A percentile compares a stretch with the other conserved stretches of the same genome.
These are phyloP conservation scores for Sorex fumeus DNA, from an alignment of 2,113 vertebrate species.

Conservation along the genomic window DNA sequence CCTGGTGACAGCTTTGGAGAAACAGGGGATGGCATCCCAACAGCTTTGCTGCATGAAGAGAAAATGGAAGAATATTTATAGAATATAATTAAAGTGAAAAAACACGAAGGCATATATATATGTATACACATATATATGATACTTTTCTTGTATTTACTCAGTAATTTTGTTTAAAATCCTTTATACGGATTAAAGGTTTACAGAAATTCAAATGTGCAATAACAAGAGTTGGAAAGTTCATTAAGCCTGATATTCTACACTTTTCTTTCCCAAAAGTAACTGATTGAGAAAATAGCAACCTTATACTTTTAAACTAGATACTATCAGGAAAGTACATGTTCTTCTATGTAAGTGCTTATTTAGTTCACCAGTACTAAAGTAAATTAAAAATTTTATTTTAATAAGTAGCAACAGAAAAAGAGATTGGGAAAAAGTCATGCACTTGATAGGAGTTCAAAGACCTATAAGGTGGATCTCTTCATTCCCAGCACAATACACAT, in stretches of 20 bases:
- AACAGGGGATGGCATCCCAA: slow-evolving; percentile 97
- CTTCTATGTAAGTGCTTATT: slow-evolving; percentile 18
- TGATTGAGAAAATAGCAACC: too few species aligned
- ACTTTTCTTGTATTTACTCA: too few species aligned
- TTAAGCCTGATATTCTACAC: too few species aligned
- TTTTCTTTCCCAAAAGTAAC: too few species aligned
- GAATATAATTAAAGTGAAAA: background rate
- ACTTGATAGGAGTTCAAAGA: background rate
- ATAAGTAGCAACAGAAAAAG: slow-evolving; percentile 24
- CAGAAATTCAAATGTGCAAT: too few species aligned
- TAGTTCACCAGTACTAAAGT: background rate
- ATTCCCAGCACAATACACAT: background rate
- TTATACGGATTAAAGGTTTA: too few species aligned
- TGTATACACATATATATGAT: too few species aligned
- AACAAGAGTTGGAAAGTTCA: too few species aligned
- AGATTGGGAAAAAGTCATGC: slow-evolving; percentile 5
- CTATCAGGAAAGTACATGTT: slow-evolving; percentile 6
- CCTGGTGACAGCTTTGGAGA: slow-evolving; percentile 98
- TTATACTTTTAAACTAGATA: slow-evolving; percentile 43
- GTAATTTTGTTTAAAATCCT: too few species aligned
- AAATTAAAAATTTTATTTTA: slow-evolving; percentile 3
- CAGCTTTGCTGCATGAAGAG: slow-evolving; percentile 92
- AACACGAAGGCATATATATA: background rate
- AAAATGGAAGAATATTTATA: slow-evolving; percentile 34
- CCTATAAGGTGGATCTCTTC: background rate